Conservation (phyloP, 2,888 invertebrate genomes). For the Oligia strigilis region DNA sequence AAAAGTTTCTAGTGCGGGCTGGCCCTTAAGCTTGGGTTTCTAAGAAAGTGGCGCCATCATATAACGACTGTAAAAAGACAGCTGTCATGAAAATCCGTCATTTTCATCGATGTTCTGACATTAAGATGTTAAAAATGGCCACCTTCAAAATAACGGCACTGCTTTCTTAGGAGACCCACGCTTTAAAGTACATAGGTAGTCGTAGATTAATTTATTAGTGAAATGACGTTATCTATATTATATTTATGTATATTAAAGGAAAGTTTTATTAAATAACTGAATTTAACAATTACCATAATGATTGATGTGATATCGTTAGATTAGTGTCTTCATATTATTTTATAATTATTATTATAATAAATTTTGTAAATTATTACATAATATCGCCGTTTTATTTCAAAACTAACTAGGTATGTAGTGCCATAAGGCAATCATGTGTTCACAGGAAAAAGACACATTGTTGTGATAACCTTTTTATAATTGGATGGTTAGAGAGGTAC, state of each 20-base stretch:
- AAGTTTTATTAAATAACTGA: slow-evolving; percentile 19
- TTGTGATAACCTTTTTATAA: background rate
- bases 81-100: background rate
- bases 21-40: background rate
- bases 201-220: background rate
- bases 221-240: slow-evolving; percentile 12
- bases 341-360: slow-evolving; percentile 21
- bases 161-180: background rate
- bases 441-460: background rate
- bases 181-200: slow-evolving; percentile 7
- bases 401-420: background rate
- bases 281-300: slow-evolving; percentile 35
- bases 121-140: background rate
- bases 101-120: background rate
- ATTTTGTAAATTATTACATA: slow-evolving; percentile 22
- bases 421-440: background rate
- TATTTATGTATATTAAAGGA: slow-evolving; percentile 5
- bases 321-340: slow-evolving; percentile 34
- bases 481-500: background rate
- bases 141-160: background rate
- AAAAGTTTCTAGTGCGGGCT: slow-evolving; percentile 7
- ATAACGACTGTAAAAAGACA: background rate
- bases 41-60: background rate
- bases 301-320: slow-evolving; percentile 51
- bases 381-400: slow-evolving; percentile 19